Base-by-base conservation (phyloP, 2,888 invertebrate genomes). In the Hirtodrosophila confusa region DNA sequence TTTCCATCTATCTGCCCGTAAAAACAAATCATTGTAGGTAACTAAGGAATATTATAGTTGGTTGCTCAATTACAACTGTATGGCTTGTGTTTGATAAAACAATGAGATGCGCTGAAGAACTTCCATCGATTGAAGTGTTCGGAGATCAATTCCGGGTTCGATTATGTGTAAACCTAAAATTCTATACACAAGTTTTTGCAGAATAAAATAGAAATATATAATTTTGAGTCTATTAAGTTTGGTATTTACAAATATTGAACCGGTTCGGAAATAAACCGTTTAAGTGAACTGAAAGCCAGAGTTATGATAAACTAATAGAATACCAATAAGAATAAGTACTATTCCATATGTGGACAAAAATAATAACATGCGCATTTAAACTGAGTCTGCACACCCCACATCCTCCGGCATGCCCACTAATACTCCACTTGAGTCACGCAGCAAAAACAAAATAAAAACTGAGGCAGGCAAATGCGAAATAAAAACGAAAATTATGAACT, bases 401-500 rank as follows among this genome's bases (percentile, higher is more conserved):
- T 36, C 17, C 31, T 5, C 31, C 9, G 4, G 3, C 7, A 31
- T 7, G 9, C 27, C 24, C 17, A 2, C 47, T 31, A 57, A 48
- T 35, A 37, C 40, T 39, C 49, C 72, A 66, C 63, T 76, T 54
- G 62, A 72, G 62, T 69, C 69, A 72, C 60, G 71, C 60, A 66
- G 63, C 55, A 45, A 39, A 53, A 39, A 39, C 41, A 43, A 29
- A 63, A 67, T 36, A 74, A 66, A 68, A 65, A 47, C 49, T 48
- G 49, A 45, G 66, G 49, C 80, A 78, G 72, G 82, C 76, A 83
- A 86, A 86, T 79, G 80, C 55, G 82, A 84, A 85, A 85, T 78
- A 87, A 79, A 80, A 84, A 83, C 78, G 51, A 78, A 80, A 89
- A 86, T 85, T 89, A 89, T 90, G 89, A 90, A 89, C 89, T 90